Percentiles rank a stretch among this genome's conserved stretches.
Conservation (phyloP, 2,113 vertebrate species). For the Scomber colias region DNA sequence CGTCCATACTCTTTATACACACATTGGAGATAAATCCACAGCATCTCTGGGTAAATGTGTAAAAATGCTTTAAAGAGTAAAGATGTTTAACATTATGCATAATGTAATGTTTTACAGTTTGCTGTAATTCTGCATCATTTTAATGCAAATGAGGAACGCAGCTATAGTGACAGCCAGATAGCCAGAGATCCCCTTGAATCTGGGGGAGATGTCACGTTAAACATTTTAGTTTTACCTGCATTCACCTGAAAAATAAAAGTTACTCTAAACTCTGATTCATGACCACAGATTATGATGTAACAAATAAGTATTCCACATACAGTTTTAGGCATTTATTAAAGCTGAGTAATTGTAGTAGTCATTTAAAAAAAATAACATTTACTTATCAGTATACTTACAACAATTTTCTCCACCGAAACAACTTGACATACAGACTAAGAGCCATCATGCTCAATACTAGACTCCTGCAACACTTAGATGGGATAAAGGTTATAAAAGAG, state of each 20-base stretch:
- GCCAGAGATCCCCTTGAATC: neutral
- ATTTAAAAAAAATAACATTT: too few species aligned
- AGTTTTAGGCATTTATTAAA: too few species aligned
- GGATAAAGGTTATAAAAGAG: too few species aligned
- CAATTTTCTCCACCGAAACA: too few species aligned
- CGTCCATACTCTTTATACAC: too few species aligned
- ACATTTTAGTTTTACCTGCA: neutral
- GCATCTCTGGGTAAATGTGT: neutral
- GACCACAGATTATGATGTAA: neutral
- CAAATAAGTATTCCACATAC: neutral
- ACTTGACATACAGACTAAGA: too few species aligned
- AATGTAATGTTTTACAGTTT: neutral
- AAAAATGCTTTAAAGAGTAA: neutral
- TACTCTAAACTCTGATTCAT: neutral
- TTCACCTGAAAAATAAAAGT: neutral
- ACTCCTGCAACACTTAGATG: neutral
- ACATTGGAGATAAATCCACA: neutral
- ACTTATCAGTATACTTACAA: too few species aligned
- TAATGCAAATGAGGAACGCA: neutral
- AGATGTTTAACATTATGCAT: slow-evolving; percentile 1
- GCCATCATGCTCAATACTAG: neutral
- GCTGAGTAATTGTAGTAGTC: too few species aligned
- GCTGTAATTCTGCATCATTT: neutral
- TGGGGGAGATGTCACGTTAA: neutral
- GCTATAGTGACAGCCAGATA: neutral